phyloP scores from a whole-genome alignment of 2,113 vertebrate genomes.

The Clarias macrocephalus region DNA sequence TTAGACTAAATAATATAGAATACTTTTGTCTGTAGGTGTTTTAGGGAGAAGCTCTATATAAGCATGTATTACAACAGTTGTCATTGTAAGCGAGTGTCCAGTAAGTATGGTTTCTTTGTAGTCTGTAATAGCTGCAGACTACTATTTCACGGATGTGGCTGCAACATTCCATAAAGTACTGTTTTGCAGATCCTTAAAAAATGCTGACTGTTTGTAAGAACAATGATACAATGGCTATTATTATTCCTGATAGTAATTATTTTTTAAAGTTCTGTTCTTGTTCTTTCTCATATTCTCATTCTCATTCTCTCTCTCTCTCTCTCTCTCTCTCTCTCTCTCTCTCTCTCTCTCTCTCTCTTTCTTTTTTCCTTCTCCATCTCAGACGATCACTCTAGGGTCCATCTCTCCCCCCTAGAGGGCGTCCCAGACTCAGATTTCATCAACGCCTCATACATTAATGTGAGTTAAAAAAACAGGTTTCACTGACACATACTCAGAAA shows the following conservation, averaged over 20 bases:
- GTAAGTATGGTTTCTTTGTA: neutral
- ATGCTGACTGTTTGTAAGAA: neutral
- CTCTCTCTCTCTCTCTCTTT: neutral
- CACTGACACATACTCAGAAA: neutral
- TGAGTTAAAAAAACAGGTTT: constrained; percentile 69
- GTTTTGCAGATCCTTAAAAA: neutral
- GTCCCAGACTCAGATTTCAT: constrained; percentile 98
- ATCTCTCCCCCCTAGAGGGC: constrained; percentile 90
- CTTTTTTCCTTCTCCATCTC: constrained; percentile 35
- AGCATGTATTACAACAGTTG: neutral
- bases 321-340: neutral
- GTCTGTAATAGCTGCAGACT: neutral
- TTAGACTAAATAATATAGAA: too few relatives aligned
- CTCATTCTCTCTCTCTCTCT: neutral
- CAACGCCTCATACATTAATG: constrained; percentile 97
- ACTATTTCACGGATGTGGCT: neutral
- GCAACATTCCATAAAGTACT: neutral
- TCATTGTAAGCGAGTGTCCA: neutral
- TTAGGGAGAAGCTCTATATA: neutral
- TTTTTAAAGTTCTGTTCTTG: neutral
- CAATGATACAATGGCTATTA: neutral
- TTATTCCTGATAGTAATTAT: neutral
- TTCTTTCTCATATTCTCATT: neutral
- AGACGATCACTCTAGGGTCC: constrained; percentile 97
- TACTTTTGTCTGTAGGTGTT: neutral